Evolutionary conservation across 2,797 vertebrate species (phyloP).

Genomic region (Pyrocephalus nanus): DNA sequence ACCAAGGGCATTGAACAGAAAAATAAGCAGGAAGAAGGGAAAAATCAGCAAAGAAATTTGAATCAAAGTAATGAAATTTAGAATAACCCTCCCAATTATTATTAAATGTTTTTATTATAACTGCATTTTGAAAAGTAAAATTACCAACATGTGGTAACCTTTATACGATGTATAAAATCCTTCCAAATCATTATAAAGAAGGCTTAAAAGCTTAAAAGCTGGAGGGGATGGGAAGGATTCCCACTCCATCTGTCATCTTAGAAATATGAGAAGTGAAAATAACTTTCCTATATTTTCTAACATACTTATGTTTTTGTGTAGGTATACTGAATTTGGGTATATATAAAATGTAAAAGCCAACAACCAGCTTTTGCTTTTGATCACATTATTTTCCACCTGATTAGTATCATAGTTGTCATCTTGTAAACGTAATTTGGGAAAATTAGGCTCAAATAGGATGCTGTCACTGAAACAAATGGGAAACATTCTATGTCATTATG

Average conservation of each 20-base stretch:
- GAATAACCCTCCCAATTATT: background rate
- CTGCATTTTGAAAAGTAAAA: background rate
- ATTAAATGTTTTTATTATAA: background rate
- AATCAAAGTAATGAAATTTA: background rate
- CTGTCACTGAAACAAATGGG: background rate
- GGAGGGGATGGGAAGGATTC: background rate
- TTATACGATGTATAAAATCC: background rate
- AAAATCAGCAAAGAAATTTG: background rate
- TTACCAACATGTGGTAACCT: background rate
- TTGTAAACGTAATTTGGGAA: background rate
- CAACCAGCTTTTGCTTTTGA: background rate
- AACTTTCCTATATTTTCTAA: background rate
- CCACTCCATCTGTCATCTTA: background rate
- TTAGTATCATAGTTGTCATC: background rate
- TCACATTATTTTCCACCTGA: background rate
- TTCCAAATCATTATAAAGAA: background rate
- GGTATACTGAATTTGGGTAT: background rate
- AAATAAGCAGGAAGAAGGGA: background rate
- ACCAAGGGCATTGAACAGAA: background rate
- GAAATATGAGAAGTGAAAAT: background rate
- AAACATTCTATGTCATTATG: background rate
- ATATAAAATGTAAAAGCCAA: background rate
- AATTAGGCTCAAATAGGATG: background rate
- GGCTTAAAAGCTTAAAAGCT: background rate
- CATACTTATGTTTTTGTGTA: background rate